Evolutionary conservation across 2,888 invertebrate species (phyloP).

Genomic region (Bruchidius siliquastri): DNA sequence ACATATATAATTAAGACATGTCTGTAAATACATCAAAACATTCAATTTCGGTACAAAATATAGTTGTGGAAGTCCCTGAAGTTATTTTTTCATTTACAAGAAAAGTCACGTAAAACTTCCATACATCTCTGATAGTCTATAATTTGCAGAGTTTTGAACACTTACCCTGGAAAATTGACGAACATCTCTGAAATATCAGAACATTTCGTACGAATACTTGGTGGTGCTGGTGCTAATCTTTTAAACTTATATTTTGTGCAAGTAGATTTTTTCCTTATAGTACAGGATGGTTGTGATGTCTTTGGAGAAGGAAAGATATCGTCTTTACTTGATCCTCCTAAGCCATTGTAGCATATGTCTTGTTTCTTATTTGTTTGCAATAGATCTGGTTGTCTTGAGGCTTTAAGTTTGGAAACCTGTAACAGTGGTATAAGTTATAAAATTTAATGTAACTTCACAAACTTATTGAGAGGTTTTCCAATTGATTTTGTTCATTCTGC

Average conservation of each 20-base stretch:
- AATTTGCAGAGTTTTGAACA: no score
- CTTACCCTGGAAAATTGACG: neutral
- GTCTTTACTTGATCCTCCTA: conserved; percentile 55
- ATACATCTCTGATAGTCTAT: no score
- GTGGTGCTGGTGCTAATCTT: conserved; percentile 30
- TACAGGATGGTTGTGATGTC: conserved; percentile 4
- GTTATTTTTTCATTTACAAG: no score
- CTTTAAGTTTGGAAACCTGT: neutral
- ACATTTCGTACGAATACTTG: neutral
- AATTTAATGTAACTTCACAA: no score
- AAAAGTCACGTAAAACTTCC: no score
- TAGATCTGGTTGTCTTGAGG: neutral
- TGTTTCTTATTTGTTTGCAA: neutral
- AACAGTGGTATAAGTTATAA: neutral
- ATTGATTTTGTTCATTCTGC: no score
- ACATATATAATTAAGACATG: no score
- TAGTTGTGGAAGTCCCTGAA: no score
- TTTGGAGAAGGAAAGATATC: conserved; percentile 48
- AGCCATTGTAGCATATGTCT: conserved; percentile 48
- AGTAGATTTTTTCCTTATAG: conserved; percentile 23
- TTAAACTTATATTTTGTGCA: conserved; percentile 30
- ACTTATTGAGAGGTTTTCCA: no score
- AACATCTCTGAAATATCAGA: neutral
- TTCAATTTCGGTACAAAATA: no score
- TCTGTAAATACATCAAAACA: no score